Conservation (phyloP, 2,888 invertebrate genomes). For the Liopterus haemorrhoidalis region DNA sequence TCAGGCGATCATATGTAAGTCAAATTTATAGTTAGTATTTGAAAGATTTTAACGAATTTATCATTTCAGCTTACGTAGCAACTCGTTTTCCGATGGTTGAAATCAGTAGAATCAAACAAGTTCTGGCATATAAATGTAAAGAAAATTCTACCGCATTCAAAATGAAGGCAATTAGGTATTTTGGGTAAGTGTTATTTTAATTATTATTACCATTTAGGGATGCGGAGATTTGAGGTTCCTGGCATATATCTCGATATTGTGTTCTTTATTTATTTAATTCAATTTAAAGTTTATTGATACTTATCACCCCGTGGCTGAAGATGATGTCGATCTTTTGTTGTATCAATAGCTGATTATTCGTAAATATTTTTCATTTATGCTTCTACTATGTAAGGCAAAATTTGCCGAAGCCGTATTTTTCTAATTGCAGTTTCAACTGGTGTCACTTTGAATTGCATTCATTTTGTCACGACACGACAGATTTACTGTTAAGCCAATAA, state of each 20-base stretch:
- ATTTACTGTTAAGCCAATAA: too few relatives aligned
- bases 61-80: constrained; percentile 60
- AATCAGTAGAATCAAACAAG: constrained; percentile 70
- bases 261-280: not conserved
- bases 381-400: too few relatives aligned
- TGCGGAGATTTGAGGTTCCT: not conserved
- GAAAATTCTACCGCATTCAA: constrained; percentile 69
- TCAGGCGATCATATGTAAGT: constrained; percentile 65
- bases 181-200: constrained; percentile 37
- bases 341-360: too few relatives aligned
- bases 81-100: constrained; percentile 67
- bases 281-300: not conserved
- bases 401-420: too few relatives aligned
- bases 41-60: constrained; percentile 17
- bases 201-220: not conserved
- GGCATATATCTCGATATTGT: not conserved
- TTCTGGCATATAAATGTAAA: constrained; percentile 71
- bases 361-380: too few relatives aligned
- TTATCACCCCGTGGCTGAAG: too few relatives aligned
- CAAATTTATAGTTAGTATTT: constrained; percentile 5
- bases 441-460: too few relatives aligned
- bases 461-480: too few relatives aligned
- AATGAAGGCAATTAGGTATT: constrained; percentile 66
- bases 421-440: too few relatives aligned
- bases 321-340: too few relatives aligned